Evolutionary conservation across 53 echinoderm and acorn worm genomes (phyloP).

Genomic region (Luidia sarsii): DNA sequence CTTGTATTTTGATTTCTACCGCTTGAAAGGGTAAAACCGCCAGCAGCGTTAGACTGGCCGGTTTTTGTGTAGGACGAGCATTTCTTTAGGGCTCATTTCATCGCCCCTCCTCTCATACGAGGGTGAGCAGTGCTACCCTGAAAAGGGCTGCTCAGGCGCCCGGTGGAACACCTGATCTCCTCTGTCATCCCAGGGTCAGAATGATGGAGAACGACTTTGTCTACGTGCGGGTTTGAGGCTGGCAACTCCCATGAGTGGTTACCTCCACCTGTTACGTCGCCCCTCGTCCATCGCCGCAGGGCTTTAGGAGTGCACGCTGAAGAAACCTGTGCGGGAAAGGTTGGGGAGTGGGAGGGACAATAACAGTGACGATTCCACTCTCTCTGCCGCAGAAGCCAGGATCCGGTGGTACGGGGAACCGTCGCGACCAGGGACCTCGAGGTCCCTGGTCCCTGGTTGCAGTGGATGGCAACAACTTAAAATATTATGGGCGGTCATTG

Average conservation of each 20-base stretch:
- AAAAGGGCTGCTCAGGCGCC: slow-evolving; percentile 49
- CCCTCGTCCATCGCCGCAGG: too few relatives aligned
- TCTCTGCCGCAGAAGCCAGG: slow-evolving; percentile 44
- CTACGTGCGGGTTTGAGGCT: slow-evolving; percentile 37
- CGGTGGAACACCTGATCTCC: slow-evolving; percentile 27
- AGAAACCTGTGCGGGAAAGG: too few relatives aligned
- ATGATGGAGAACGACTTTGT: slow-evolving; percentile 16
- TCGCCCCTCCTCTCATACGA: too few relatives aligned
- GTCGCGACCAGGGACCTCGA: slow-evolving; percentile 4
- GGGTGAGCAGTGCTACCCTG: slow-evolving; percentile 46
- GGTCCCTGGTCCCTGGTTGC: too few relatives aligned
- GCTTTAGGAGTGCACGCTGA: too few relatives aligned
- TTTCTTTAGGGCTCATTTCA: slow-evolving; percentile 32
- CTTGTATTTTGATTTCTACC: neutral
- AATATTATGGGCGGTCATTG: too few relatives aligned
- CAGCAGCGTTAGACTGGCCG: slow-evolving; percentile 35
- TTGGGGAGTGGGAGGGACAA: slow-evolving; percentile 12
- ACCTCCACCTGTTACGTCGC: too few relatives aligned
- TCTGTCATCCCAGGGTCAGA: slow-evolving; percentile 2
- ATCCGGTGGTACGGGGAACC: too few relatives aligned
- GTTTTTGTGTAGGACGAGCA: slow-evolving; percentile 19
- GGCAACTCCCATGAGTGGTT: slow-evolving; percentile 45
- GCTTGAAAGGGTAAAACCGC: neutral
- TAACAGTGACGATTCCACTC: slow-evolving; percentile 38
- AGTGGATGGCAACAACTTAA: too few relatives aligned